Conservation (phyloP, 53 echinoderm and acorn worm genomes). For the Patiria pectinifera region DNA sequence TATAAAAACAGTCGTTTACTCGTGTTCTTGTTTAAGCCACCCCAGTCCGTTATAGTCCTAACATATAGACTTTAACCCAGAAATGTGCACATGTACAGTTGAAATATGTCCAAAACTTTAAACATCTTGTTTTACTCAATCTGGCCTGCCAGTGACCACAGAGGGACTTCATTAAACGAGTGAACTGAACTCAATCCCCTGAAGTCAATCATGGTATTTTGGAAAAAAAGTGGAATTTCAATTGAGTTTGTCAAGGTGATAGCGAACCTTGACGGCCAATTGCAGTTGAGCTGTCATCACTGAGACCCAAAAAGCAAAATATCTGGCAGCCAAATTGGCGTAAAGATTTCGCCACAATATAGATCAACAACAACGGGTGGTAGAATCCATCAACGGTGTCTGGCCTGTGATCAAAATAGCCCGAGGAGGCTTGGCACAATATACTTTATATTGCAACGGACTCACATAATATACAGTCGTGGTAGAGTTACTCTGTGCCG, state of each 20-base stretch:
- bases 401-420: background rate
- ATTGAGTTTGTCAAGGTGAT: background rate
- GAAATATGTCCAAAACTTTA: no score
- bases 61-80: no score
- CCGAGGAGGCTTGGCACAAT: background rate
- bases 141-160: no score
- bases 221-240: background rate
- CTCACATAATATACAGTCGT: background rate
- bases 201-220: no score
- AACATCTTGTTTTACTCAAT: no score
- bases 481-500: background rate
- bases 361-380: background rate
- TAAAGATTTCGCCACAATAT: conserved; percentile 8
- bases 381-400: conserved; percentile 4
- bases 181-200: no score
- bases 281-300: background rate
- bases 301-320: background rate
- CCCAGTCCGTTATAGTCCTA: no score
- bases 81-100: no score
- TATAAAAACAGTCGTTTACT: no score
- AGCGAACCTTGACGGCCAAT: background rate
- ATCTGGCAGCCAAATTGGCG: conserved; percentile 6
- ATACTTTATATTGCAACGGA: background rate
- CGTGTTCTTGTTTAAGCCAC: no score
- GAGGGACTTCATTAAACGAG: no score